These are phyloP conservation scores for Ochropleura leucogaster DNA, from an alignment of 2,888 invertebrate genomes.

Conservation along the genomic window DNA sequence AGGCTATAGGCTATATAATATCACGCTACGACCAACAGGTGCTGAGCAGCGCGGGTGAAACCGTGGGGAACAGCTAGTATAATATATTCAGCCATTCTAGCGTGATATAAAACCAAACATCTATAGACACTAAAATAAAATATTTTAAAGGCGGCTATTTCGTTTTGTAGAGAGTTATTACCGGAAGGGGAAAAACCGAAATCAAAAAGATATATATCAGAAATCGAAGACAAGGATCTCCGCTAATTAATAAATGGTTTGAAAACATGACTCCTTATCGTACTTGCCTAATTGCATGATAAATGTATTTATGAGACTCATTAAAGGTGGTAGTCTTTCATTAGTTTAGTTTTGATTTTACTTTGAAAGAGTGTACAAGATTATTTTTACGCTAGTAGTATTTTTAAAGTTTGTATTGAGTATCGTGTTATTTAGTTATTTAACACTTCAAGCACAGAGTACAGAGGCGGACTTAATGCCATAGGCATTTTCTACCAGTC, in stretches of 20 bases:
- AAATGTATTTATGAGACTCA: background rate
- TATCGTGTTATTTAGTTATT: background rate
- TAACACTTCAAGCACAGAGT: too few species aligned
- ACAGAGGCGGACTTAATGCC: too few species aligned
- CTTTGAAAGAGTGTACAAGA: background rate
- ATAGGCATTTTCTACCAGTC: too few species aligned
- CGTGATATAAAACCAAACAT: too few species aligned
- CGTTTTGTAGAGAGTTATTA: background rate
- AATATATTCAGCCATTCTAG: too few species aligned
- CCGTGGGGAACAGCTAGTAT: too few species aligned
- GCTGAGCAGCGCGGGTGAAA: too few species aligned
- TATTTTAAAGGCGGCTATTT: too few species aligned
- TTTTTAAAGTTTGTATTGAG: background rate
- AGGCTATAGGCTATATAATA: too few species aligned
- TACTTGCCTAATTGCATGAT: conserved; percentile 30
- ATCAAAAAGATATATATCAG: conserved; percentile 1
- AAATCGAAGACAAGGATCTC: conserved; percentile 24
- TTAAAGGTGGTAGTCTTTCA: conserved; percentile 5
- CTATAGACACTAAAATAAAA: too few species aligned
- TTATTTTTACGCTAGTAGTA: background rate
- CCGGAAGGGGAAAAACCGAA: background rate
- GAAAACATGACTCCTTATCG: conserved; percentile 32
- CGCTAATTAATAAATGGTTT: conserved; percentile 8
- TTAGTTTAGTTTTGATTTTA: conserved; percentile 9
- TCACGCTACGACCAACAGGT: too few species aligned